Conservation (phyloP, 2,797 vertebrate genomes). For the Hypotaenidia philippensis region DNA sequence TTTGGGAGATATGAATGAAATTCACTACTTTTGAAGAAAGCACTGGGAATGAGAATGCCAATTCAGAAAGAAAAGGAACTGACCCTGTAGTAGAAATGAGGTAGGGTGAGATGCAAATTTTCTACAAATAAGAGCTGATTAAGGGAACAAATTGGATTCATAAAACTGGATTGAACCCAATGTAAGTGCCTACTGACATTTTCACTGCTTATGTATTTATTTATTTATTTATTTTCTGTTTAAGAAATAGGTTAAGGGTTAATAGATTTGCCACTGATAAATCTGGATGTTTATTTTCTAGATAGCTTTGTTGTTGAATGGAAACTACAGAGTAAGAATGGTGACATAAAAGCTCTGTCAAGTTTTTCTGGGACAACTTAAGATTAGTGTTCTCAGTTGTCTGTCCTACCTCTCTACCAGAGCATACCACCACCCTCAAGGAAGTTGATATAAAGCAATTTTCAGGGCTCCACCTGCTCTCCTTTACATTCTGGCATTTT, state of each 20-base stretch:
- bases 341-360: background rate
- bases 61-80: background rate
- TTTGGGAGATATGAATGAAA: conserved; percentile 7
- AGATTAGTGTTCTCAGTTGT: background rate
- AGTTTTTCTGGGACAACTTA: background rate
- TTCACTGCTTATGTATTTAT: background rate
- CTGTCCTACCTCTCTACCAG: background rate
- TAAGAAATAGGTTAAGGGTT: background rate
- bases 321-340: background rate
- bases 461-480: background rate
- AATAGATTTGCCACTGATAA: background rate
- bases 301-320: background rate
- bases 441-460: background rate
- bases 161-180: background rate
- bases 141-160: background rate
- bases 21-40: background rate
- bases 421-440: background rate
- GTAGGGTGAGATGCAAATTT: background rate
- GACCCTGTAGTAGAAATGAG: background rate
- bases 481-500: background rate
- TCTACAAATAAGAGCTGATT: background rate
- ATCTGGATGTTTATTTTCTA: background rate
- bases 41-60: background rate
- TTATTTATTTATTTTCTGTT: background rate
- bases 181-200: background rate